Evolutionary conservation across 2,113 vertebrate species (phyloP).

Genomic region (Todiramphus saurophagus): DNA sequence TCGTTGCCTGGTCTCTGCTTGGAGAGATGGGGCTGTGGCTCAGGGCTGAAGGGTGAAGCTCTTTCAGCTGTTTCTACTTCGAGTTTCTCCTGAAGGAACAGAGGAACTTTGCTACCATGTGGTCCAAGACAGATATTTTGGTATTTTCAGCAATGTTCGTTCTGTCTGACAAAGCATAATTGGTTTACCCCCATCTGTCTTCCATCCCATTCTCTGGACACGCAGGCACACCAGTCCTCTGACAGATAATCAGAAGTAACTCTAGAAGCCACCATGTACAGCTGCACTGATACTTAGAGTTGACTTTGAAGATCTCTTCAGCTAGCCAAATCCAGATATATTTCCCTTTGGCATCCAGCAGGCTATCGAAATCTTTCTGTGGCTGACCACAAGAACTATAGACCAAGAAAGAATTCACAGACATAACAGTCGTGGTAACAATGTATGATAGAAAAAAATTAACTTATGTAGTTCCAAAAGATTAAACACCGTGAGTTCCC

Average conservation of each 20-base stretch:
- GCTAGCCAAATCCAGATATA: neutral
- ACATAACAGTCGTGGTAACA: neutral
- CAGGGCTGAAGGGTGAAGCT: neutral
- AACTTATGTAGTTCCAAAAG: neutral
- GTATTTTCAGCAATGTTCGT: neutral
- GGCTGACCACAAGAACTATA: neutral
- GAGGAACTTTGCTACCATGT: neutral
- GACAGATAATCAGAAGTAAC: neutral
- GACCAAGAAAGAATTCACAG: neutral
- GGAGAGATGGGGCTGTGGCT: neutral
- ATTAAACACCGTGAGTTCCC: neutral
- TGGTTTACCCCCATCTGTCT: neutral
- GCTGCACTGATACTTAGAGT: neutral
- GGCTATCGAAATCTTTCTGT: neutral
- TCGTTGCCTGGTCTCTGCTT: neutral
- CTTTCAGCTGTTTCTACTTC: neutral
- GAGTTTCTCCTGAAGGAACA: neutral
- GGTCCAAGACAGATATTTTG: neutral
- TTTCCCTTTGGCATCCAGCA: neutral
- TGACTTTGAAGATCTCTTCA: neutral
- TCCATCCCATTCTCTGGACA: neutral
- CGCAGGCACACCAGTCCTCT: neutral
- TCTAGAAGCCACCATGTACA: neutral
- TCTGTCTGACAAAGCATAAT: neutral
- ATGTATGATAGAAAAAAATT: neutral